Conservation (phyloP, 2,113 vertebrate species). For the Odocoileus virginianus region DNA sequence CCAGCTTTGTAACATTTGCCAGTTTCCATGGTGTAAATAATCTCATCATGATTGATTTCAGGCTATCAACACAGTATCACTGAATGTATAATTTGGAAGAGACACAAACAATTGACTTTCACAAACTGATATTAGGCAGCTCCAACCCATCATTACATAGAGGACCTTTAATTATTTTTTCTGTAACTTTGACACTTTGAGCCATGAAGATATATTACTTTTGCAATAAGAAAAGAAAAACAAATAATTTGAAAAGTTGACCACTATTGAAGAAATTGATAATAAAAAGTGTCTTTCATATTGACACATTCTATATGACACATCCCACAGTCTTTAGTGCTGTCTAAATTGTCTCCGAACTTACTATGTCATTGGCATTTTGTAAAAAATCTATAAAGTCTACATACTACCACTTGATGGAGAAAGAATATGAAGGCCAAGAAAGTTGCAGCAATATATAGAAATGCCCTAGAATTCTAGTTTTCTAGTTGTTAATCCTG, state of each 20-base stretch:
- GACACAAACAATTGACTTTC: not conserved
- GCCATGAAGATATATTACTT: constrained; percentile 8
- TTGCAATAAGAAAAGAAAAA: not conserved
- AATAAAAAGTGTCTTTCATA: not conserved
- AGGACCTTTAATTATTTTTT: not conserved
- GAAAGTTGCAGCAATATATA: not conserved
- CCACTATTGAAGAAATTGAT: not conserved
- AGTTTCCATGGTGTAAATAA: not conserved
- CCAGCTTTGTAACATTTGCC: not conserved
- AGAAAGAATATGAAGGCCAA: not conserved
- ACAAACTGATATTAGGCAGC: not conserved
- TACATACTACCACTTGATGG: not conserved
- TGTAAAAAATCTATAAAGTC: not conserved
- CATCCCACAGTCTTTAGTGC: not conserved
- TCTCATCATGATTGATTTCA: not conserved
- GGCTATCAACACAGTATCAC: not conserved
- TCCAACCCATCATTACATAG: not conserved
- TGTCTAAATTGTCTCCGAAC: not conserved
- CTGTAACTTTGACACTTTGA: not conserved
- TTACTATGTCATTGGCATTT: not conserved
- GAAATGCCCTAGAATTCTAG: not conserved
- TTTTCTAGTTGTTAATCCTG: not conserved
- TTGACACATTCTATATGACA: not conserved
- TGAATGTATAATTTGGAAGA: not conserved
- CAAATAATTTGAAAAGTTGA: not conserved